Base-by-base conservation (phyloP, 2,888 invertebrate genomes). In the Plagodis pulveraria region DNA sequence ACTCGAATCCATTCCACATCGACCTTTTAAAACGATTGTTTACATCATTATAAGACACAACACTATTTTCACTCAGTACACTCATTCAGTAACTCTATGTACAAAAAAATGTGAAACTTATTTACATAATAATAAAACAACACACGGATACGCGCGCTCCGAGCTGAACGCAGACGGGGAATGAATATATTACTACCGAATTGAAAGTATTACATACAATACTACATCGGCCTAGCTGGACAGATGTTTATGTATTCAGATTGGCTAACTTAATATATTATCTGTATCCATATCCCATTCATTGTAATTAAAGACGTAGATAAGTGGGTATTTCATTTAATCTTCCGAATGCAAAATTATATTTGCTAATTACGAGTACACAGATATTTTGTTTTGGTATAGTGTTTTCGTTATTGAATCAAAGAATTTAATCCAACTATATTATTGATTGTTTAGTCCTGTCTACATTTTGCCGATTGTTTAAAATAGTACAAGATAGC, bases 181-280 rank as follows among this genome's bases (percentile, higher is more conserved):
- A 80, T 81, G 84, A 83, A 80, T 80, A 80, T 80, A 81, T 76
- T 77, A 78, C 65, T 77, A 77, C 80, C 77, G 78, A 81, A 81
- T 81, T 78, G 82, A 82, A 83, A 82, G 74, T 78, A 78, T 74
- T 74, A 78, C 79, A 77, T 78, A 77, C 74, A 71, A 79, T 22
- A 22, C 22, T 22, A 79, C 80, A 80, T 79, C 76, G 77, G 76
- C 76, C 73, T 75, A 72, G 74, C 72, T 71, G 70, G 72, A 71
- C 74, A 74, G 75, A 76, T 76, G 78, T 76, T 77, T 78, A 74
- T 73, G 54, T 67, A 57, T 60, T 46, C 45, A 60, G 32, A 64
- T 62, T 53, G 62, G 55, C 53, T 58, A 45, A 41, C 49, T 35
- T 56, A 22, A 22, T 22, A 22, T 22, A 22, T 22, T 22, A 47